These are phyloP conservation scores for Montipora foliosa DNA, from an alignment of 64 coral and sea anemone species.

Conservation along the genomic window DNA sequence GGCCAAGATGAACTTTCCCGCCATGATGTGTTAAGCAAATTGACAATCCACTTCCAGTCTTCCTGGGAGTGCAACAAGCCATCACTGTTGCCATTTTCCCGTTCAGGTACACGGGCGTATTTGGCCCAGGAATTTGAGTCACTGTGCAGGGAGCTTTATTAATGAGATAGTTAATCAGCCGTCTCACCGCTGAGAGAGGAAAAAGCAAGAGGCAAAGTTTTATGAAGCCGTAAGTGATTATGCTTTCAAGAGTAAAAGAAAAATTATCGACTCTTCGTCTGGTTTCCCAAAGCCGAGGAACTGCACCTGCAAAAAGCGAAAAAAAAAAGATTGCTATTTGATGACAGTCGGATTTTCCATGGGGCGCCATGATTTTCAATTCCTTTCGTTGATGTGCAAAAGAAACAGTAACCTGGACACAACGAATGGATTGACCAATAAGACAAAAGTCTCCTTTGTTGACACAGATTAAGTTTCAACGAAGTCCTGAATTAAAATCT, in stretches of 20 bases:
- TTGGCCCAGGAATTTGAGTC: slow-evolving; percentile 72
- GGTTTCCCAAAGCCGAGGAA: slow-evolving; percentile 93
- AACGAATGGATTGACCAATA: no score
- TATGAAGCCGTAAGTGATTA: slow-evolving; percentile 70
- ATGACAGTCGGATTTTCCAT: no score
- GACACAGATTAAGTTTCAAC: no score
- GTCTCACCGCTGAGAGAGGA: slow-evolving; percentile 71
- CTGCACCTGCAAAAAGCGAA: slow-evolving; percentile 62
- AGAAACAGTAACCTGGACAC: no score
- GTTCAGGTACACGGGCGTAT: slow-evolving; percentile 78
- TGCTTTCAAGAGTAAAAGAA: slow-evolving; percentile 66
- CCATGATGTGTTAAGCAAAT: slow-evolving; percentile 79
- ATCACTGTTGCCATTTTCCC: slow-evolving; percentile 91
- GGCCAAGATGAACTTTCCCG: slow-evolving; percentile 70
- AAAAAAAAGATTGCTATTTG: not conserved
- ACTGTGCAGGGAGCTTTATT: slow-evolving; percentile 84
- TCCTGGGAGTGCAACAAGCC: slow-evolving; percentile 75
- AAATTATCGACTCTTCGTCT: slow-evolving; percentile 68
- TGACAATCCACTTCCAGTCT: slow-evolving; percentile 67
- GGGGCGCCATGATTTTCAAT: no score
- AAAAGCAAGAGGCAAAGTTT: slow-evolving; percentile 72
- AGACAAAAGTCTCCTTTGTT: no score
- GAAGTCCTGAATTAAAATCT: not conserved
- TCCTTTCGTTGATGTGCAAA: no score
- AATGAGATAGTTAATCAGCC: slow-evolving; percentile 61